Evolutionary conservation across 2,888 invertebrate species (phyloP).

Genomic region (Balanococcus diminutus): DNA sequence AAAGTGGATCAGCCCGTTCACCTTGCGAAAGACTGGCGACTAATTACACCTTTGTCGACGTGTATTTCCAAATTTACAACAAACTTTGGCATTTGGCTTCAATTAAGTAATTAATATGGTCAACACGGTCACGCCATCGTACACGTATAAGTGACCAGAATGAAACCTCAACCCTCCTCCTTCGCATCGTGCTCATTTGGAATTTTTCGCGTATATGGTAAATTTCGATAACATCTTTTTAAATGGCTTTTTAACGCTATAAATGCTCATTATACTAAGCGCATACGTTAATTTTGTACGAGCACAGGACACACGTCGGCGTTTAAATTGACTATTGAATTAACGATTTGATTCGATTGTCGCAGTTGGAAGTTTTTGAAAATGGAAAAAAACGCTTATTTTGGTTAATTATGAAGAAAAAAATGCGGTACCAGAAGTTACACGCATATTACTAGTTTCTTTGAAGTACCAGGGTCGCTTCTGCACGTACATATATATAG

Average conservation of each 20-base stretch:
- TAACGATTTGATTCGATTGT: background rate
- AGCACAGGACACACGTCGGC: background rate
- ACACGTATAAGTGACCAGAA: background rate
- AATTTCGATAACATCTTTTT: background rate
- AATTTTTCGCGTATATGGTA: background rate
- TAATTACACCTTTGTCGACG: background rate
- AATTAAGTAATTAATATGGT: conserved; percentile 37
- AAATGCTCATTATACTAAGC: background rate
- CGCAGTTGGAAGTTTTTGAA: background rate
- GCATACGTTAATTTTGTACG: background rate
- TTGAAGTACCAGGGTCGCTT: background rate
- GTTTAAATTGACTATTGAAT: background rate
- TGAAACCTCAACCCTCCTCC: background rate
- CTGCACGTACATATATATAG: background rate
- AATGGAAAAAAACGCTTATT: too few species aligned
- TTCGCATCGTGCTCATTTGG: background rate
- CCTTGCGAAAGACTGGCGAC: background rate
- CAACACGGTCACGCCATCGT: conserved; percentile 18
- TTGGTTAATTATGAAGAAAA: background rate
- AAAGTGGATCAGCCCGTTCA: background rate
- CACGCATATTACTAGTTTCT: background rate
- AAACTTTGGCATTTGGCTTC: conserved; percentile 1
- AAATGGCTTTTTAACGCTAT: background rate
- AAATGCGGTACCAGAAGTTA: background rate
- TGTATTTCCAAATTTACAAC: conserved; percentile 10